phyloP scores from a whole-genome alignment of 1,140 invertebrate genomes.

The Conus betulinus region DNA sequence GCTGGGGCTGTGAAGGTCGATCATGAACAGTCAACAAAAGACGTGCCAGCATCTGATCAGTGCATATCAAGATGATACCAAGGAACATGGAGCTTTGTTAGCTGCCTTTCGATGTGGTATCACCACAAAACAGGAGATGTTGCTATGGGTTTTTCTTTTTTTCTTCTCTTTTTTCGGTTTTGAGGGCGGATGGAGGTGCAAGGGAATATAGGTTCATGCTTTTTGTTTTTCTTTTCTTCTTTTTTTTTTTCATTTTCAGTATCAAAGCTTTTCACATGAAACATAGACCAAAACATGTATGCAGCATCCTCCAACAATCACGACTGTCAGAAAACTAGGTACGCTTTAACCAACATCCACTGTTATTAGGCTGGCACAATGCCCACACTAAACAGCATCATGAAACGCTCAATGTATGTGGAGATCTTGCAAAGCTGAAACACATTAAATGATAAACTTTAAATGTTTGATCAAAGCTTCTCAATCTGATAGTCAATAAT shows the following conservation, averaged over 20 bases:
- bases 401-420: no score
- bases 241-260: no score
- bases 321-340: background rate
- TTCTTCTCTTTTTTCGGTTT: no score
- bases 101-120: background rate
- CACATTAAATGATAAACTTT: no score
- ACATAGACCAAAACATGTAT: background rate
- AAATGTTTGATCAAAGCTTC: no score
- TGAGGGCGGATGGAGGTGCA: no score
- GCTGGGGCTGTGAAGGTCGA: background rate
- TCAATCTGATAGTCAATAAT: no score
- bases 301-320: no score
- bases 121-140: background rate
- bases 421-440: no score
- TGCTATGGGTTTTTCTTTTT: background rate
- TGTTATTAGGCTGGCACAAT: background rate
- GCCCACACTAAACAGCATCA: background rate
- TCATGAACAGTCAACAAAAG: background rate
- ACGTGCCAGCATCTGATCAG: background rate
- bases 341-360: background rate
- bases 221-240: no score
- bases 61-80: conserved; percentile 18
- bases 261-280: background rate
- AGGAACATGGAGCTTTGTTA: conserved; percentile 3
- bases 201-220: no score